Evolutionary conservation across 2,113 vertebrate genomes (phyloP).

Genomic region (Desmodus rotundus): DNA sequence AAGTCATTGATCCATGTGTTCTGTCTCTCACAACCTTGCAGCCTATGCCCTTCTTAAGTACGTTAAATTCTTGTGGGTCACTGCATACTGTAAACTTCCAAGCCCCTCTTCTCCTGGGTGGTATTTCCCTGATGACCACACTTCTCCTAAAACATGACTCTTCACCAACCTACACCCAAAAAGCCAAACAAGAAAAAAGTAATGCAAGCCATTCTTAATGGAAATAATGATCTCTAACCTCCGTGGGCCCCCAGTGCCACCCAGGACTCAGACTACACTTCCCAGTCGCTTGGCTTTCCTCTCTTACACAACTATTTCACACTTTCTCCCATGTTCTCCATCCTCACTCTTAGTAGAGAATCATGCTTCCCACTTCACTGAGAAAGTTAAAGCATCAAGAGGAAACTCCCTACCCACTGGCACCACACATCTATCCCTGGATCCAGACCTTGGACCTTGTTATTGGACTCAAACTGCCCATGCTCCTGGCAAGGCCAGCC

Average conservation of each 20-base stretch:
- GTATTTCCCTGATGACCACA: neutral
- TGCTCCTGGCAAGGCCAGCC: neutral
- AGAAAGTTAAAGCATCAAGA: neutral
- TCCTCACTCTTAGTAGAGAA: neutral
- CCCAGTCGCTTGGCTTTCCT: neutral
- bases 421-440: neutral
- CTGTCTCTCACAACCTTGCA: neutral
- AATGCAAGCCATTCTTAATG: neutral
- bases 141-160: neutral
- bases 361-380: neutral
- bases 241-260: neutral
- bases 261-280: neutral
- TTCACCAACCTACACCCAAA: neutral
- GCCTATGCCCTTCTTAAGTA: neutral
- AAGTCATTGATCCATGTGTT: neutral
- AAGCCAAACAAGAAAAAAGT: neutral
- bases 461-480: neutral
- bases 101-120: neutral
- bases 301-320: neutral
- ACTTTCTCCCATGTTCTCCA: neutral
- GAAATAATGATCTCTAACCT: neutral
- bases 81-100: neutral
- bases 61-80: neutral
- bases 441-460: neutral
- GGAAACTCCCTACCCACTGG: neutral